Evolutionary conservation across 2,113 vertebrate species (phyloP), one percentile per base, ranked within the genome.

Genomic region (Rhinoptilus africanus): DNA sequence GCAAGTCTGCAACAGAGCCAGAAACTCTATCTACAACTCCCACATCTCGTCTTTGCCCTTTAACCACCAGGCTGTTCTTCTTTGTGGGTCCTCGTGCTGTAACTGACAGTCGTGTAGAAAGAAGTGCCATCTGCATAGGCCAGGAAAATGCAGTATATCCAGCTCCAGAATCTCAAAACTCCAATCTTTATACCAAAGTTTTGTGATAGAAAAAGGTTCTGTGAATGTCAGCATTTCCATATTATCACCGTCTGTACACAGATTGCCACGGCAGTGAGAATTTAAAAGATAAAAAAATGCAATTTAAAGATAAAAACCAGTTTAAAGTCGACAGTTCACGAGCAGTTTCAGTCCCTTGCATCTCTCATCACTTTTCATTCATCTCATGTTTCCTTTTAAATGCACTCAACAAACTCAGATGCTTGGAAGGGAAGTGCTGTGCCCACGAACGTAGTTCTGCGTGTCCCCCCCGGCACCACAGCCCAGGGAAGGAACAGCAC

Each of bases 201-300:
- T 54, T 85, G 69, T n/a, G 94, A 93, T 19, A 92, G 87, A 92
- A 95, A 66, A 93, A 91, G 90, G 74, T 92, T 93, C 60, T 80
- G 84, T 81, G 87, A 92, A 91, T 86, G 88, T 93, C 94, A 96
- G 83, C 62, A 90, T 96, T 96, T 97, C 95, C 92, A 68, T 94
- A 88, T 94, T 89, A 96, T 86, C 81, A 78, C 77, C 1, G 23
- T 84, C 81, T 91, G 88, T 95, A 93, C 81, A 59, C 51, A 89
- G 91, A 92, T 37, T 91, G 68, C 83, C 67, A 41, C 2, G 19
- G 76, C 81, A 89, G 80, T 63, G 41, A 92, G 81, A 94, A 93
- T 91, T 94, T 79, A 88, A 94, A 86, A 89, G 78, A 94, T 72
- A 2, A 62, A 89, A 92, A 96, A 79, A 62, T 1, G n/a, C 64